Evolutionary conservation across 2,797 vertebrate species (phyloP).

Genomic region (Vireo griseus): DNA sequence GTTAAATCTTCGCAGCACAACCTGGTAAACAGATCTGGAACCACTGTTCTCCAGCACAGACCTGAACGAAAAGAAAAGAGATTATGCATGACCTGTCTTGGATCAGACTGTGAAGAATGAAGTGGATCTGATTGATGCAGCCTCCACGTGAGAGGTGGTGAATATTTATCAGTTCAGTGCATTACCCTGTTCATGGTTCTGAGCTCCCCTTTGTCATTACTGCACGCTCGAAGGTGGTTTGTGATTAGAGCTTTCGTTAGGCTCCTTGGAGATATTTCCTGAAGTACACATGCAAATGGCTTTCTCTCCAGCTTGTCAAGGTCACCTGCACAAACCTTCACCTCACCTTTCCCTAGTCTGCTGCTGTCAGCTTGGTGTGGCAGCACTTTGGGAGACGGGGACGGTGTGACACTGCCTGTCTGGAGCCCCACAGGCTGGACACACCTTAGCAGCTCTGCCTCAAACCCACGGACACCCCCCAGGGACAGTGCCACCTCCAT

Average conservation of each 20-base stretch:
- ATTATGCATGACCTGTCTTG: background rate
- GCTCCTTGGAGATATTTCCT: conserved; percentile 10
- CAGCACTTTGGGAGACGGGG: accelerated
- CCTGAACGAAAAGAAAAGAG: background rate
- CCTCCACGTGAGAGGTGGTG: background rate
- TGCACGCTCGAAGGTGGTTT: background rate
- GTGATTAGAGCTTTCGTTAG: background rate
- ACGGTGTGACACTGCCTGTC: accelerated
- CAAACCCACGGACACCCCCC: background rate
- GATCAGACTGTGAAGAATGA: background rate
- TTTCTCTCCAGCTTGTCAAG: background rate
- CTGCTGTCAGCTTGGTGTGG: background rate
- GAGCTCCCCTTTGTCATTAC: conserved; percentile 5
- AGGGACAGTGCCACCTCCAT: background rate
- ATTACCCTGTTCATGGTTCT: background rate
- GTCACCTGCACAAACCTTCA: background rate
- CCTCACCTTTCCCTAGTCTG: background rate
- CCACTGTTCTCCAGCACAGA: background rate
- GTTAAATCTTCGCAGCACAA: background rate
- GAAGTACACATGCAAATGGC: background rate
- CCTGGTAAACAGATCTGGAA: background rate
- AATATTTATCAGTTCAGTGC: background rate
- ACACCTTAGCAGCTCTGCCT: background rate
- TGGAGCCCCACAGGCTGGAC: accelerated
- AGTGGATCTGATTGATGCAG: background rate